phyloP scores from a whole-genome alignment of 2,888 invertebrate genomes.

The Tinea trinotella region DNA sequence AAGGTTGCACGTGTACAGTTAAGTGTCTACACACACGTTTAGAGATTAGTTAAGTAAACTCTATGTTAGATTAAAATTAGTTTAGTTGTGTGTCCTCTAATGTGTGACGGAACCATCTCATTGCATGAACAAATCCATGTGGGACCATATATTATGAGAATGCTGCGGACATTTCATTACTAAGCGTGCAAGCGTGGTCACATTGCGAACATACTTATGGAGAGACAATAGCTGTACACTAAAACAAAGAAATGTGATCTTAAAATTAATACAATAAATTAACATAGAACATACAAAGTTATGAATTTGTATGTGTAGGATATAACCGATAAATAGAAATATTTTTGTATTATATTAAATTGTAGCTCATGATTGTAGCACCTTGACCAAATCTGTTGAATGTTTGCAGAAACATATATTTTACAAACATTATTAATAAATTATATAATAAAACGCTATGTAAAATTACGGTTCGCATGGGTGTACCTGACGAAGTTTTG shows the following conservation, averaged over 20 bases:
- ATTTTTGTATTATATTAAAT: slow-evolving; percentile 13
- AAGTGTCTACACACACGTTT: not conserved
- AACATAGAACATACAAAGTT: slow-evolving; percentile 11
- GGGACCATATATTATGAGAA: not conserved
- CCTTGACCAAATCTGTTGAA: slow-evolving; percentile 15
- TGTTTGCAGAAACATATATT: slow-evolving; percentile 3
- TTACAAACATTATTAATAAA: too few relatives aligned
- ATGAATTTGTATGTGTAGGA: slow-evolving; percentile 10
- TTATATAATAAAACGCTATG: not conserved
- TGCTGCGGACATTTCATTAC: too few relatives aligned
- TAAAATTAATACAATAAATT: slow-evolving; percentile 14
- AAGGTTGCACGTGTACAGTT: slow-evolving; percentile 9
- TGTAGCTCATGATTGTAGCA: slow-evolving; percentile 4
- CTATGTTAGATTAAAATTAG: not conserved
- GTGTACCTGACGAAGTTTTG: not conserved
- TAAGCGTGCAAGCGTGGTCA: too few relatives aligned
- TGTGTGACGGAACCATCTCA: not conserved
- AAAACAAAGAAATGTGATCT: slow-evolving; percentile 14
- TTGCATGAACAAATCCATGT: not conserved
- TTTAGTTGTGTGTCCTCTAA: not conserved
- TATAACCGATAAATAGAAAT: slow-evolving; percentile 5
- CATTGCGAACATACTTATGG: not conserved
- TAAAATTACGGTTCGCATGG: not conserved
- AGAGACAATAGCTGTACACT: slow-evolving; percentile 9
- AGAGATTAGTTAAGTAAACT: not conserved